Conservation (phyloP, 2,797 vertebrate genomes). For the Leptoclinus maculatus region DNA sequence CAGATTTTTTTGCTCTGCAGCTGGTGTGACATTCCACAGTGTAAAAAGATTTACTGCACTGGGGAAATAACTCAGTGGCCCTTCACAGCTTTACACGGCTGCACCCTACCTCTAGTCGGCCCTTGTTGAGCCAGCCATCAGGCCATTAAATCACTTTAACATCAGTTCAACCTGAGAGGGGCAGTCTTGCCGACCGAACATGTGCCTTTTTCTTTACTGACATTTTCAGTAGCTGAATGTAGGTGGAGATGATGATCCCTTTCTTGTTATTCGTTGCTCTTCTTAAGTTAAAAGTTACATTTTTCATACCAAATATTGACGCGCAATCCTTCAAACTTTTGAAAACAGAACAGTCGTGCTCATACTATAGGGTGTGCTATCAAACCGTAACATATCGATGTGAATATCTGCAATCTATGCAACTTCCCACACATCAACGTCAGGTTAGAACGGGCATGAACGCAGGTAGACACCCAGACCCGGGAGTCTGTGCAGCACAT, state of each 20-base stretch:
- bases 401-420: not conserved
- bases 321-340: not conserved
- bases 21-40: not conserved
- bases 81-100: slow-evolving; percentile 51
- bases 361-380: not conserved
- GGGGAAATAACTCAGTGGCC: slow-evolving; percentile 45
- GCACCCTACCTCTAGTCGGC: slow-evolving; percentile 40
- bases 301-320: not conserved
- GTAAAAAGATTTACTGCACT: slow-evolving; percentile 55
- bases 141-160: slow-evolving; percentile 64
- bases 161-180: slow-evolving; percentile 30
- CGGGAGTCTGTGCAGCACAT: slow-evolving; percentile 68
- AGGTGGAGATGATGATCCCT: not conserved
- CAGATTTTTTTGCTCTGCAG: slow-evolving; percentile 4
- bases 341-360: not conserved
- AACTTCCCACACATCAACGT: slow-evolving; percentile 13
- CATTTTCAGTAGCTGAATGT: not conserved
- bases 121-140: slow-evolving; percentile 44
- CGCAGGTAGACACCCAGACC: slow-evolving; percentile 44
- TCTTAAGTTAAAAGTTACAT: not conserved
- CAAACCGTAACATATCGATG: not conserved
- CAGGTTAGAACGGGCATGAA: slow-evolving; percentile 2
- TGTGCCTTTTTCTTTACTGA: not conserved
- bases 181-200: not conserved
- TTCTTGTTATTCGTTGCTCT: not conserved